Conservation (phyloP, 1,140 invertebrate species). For the Pseudomyrmex flavicornis region DNA sequence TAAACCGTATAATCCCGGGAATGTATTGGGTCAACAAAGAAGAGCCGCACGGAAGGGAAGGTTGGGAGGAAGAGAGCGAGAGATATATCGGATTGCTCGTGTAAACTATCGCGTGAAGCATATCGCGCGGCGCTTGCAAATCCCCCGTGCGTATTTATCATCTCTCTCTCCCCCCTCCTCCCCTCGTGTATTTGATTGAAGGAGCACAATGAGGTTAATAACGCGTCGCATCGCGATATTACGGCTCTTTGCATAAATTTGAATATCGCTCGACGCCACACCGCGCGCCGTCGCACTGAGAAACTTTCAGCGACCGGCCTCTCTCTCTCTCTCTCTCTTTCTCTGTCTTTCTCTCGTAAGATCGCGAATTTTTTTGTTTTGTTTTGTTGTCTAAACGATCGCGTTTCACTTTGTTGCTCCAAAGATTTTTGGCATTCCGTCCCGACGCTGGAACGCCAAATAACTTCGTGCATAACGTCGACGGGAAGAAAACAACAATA, state of each 20-base stretch:
- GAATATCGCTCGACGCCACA: background rate
- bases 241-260: background rate
- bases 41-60: background rate
- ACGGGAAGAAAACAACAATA: no score
- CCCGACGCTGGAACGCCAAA: no score
- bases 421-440: background rate
- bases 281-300: background rate
- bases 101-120: slow-evolving; percentile 42
- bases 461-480: no score
- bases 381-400: no score
- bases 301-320: background rate
- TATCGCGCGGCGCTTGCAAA: background rate
- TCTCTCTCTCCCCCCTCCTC: no score
- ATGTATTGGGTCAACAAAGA: slow-evolving; percentile 54
- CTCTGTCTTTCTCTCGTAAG: background rate
- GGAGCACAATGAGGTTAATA: slow-evolving; percentile 35
- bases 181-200: background rate
- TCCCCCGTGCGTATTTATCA: background rate
- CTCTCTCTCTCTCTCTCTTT: background rate
- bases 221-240: background rate
- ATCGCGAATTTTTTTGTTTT: no score
- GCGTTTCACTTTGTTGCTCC: no score
- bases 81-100: slow-evolving; percentile 4
- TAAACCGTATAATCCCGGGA: slow-evolving; percentile 57
- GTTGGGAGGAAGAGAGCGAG: background rate